Evolutionary conservation across 2,113 vertebrate species (phyloP).

Genomic region (Leptobrachium leishanense): DNA sequence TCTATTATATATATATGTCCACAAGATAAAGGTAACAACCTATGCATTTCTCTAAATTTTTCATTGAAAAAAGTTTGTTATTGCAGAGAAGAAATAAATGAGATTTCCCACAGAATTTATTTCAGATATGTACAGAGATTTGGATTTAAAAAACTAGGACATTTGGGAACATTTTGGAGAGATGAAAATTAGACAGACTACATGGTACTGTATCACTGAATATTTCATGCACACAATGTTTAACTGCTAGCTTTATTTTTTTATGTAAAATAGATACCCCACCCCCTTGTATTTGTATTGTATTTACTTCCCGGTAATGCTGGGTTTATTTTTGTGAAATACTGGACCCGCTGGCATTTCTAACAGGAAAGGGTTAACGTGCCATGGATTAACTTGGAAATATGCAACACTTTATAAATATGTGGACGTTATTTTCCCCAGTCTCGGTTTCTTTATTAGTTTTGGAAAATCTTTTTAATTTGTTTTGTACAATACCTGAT

Average conservation of each 20-base stretch:
- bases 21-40: too few species aligned
- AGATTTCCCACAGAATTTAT: too few species aligned
- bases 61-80: too few species aligned
- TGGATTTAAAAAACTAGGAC: too few species aligned
- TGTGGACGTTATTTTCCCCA: constrained; percentile 14
- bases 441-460: not conserved
- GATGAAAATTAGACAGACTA: too few species aligned
- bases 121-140: too few species aligned
- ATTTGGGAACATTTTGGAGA: too few species aligned
- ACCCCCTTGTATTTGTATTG: not conserved
- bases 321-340: not conserved
- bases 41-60: too few species aligned
- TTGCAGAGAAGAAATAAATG: too few species aligned
- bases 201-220: too few species aligned
- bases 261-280: not conserved
- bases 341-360: not conserved
- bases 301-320: not conserved
- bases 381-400: not conserved
- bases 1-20: too few species aligned
- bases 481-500: too few species aligned
- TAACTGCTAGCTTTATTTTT: not conserved
- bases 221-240: not conserved
- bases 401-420: constrained; percentile 19
- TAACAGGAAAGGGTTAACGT: not conserved
- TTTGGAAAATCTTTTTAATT: not conserved